Evolutionary conservation across 2,888 invertebrate species (phyloP), one percentile per base, ranked within the genome.

Genomic region (Eilema depressum): DNA sequence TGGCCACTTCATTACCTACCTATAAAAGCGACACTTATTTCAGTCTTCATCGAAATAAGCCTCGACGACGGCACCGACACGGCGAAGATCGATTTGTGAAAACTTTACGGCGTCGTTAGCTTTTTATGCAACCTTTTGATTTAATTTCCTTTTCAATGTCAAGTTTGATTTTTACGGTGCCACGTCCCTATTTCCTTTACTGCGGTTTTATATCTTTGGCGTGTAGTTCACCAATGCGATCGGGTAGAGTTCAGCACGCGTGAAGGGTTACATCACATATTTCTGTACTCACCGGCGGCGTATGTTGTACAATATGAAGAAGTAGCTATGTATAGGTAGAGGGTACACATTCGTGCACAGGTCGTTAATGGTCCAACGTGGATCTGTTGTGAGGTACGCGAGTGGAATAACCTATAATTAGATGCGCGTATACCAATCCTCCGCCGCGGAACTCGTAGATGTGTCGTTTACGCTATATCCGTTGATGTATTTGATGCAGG

Each of bases 391-490:
- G 88, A 88, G 89, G 90, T 91, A 89, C 91, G 89, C 91, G 91
- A 89, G 94, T 92, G 94, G 93, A 94, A 94, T 93, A 93, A 93
- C 94, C 94, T 94, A 94, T 94, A 94, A 94, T 94, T 94, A 94
- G 94, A 94, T 93, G 91, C 93, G 92, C 88, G 91, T 91, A 92
- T 89, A 91, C 92, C 89, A 91, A 91, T 91, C 89, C 90, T 88
- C 88, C 86, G 85, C 80, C 87, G 88, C 86, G 88, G 86, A 90
- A 90, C 89, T 90, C 83, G 89, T 89, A 87, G 89, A 89, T 91
- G 89, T 91, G 89, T 90, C 91, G 89, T 88, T 90, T 89, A 88
- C 88, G 87, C 83, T 82, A 88, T 86, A 90, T 88, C 89, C 89
- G 88, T 85, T 89, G 85, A 87, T 85, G 84, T 86, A 82, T 87